Percentiles rank a stretch among this genome's conserved stretches.
phyloP scores from a whole-genome alignment of 2,797 vertebrate genomes.

The Ptychobarbus kaznakovi region DNA sequence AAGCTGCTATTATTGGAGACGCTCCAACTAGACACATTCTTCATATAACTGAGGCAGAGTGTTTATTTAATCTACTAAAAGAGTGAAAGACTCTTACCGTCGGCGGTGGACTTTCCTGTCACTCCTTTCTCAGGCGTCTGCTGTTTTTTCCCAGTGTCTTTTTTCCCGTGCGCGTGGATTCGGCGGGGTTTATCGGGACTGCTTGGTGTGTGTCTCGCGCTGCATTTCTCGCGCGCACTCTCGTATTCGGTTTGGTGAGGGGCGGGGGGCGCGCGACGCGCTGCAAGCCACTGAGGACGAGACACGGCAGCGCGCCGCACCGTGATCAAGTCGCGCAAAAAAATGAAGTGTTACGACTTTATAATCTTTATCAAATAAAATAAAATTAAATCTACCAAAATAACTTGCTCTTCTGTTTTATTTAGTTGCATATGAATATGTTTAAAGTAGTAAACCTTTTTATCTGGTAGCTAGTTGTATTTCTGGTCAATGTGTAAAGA shows the following conservation, averaged over 20 bases:
- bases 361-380: background rate
- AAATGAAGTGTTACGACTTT: background rate
- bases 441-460: background rate
- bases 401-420: background rate
- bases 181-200: conserved; percentile 52
- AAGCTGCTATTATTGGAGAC: conserved; percentile 14
- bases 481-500: background rate
- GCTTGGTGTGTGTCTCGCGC: conserved; percentile 55
- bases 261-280: conserved; percentile 29
- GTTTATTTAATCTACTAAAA: background rate
- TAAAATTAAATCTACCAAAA: background rate
- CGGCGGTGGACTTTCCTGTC: conserved; percentile 46
- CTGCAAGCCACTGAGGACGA: conserved; percentile 54
- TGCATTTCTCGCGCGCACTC: conserved; percentile 60
- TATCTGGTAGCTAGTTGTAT: background rate
- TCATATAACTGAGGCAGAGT: background rate
- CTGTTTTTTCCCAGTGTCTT: conserved; percentile 29
- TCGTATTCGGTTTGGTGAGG: conserved; percentile 61
- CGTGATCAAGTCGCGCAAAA: conserved; percentile 20
- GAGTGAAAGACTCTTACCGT: conserved; percentile 53
- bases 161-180: conserved; percentile 54
- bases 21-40: conserved; percentile 1
- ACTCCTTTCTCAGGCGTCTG: conserved; percentile 48
- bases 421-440: background rate
- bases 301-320: conserved; percentile 24